Conservation (phyloP, 2,113 vertebrate genomes). For the Peromyscus maniculatus region DNA sequence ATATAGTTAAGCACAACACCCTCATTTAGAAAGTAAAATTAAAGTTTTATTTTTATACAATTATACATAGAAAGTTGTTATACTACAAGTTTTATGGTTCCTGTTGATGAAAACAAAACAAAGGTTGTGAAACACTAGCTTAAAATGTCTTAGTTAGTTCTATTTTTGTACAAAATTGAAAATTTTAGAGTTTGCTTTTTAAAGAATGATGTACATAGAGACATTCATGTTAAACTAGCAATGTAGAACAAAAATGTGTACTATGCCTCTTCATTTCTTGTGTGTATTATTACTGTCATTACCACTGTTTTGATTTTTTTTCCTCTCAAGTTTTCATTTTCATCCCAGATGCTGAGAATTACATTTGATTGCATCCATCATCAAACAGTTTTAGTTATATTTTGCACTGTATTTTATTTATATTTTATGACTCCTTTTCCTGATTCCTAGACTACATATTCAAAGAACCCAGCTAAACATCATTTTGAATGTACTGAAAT, state of each 20-base stretch:
- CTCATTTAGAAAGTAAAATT: slow-evolving; percentile 69
- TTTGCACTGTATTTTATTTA: slow-evolving; percentile 14
- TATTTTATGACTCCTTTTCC: not conserved
- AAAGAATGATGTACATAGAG: slow-evolving; percentile 70
- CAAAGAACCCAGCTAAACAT: not conserved
- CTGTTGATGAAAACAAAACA: slow-evolving; percentile 52
- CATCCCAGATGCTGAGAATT: slow-evolving; percentile 74
- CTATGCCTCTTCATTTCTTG: slow-evolving; percentile 40
- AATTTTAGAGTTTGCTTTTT: slow-evolving; percentile 62
- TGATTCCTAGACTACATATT: not conserved
- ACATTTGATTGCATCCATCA: slow-evolving; percentile 34
- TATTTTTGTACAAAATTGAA: slow-evolving; percentile 74
- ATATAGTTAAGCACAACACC: not conserved
- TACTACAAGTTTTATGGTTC: slow-evolving; percentile 59
- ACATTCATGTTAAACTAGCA: slow-evolving; percentile 67
- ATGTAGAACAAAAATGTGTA: slow-evolving; percentile 72
- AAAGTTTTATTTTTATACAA: slow-evolving; percentile 66
- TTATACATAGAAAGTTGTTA: slow-evolving; percentile 73
- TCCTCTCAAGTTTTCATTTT: slow-evolving; percentile 75
- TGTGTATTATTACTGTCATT: slow-evolving; percentile 62
- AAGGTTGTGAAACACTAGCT: slow-evolving; percentile 2
- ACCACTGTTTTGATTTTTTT: slow-evolving; percentile 70
- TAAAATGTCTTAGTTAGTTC: slow-evolving; percentile 62
- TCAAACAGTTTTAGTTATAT: slow-evolving; percentile 3
- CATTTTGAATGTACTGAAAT: not conserved